A percentile compares a stretch with the other conserved stretches of the same genome.
phyloP scores from a whole-genome alignment of 2,113 vertebrate genomes.

The Zonotrichia leucophrys region DNA sequence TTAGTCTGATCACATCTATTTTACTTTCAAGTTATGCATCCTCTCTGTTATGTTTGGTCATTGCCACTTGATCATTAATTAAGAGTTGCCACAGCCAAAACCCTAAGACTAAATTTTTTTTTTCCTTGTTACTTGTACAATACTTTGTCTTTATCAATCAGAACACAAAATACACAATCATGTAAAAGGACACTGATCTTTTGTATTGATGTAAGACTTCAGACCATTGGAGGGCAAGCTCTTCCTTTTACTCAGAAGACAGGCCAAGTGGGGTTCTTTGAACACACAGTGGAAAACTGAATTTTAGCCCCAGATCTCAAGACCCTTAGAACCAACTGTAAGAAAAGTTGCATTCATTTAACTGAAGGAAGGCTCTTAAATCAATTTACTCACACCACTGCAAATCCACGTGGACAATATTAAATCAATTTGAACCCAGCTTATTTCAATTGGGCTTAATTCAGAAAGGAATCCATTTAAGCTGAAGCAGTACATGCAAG shows the following conservation, averaged over 20 bases:
- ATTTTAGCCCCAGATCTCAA: neutral
- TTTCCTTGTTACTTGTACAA: neutral
- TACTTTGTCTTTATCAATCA: neutral
- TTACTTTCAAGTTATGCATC: neutral
- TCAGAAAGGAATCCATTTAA: conserved; percentile 41
- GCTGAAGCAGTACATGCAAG: neutral
- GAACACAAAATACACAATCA: neutral
- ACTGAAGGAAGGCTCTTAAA: neutral
- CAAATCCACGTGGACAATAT: conserved; percentile 17
- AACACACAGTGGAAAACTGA: neutral
- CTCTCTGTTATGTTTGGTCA: neutral
- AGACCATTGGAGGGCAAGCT: neutral
- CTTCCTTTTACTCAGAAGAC: neutral
- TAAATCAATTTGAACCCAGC: conserved; percentile 18
- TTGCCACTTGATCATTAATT: neutral
- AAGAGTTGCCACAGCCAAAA: neutral
- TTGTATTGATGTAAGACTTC: neutral
- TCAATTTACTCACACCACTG: conserved; percentile 4
- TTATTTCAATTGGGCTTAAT: conserved; percentile 37
- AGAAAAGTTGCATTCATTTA: neutral
- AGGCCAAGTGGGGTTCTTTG: neutral
- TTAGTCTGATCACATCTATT: neutral
- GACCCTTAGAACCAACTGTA: neutral
- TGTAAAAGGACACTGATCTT: neutral
- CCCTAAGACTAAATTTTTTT: neutral